Percentiles rank a stretch among this genome's conserved stretches.
Conservation (phyloP, 1,140 invertebrate species). For the Centruroides sculpturatus region DNA sequence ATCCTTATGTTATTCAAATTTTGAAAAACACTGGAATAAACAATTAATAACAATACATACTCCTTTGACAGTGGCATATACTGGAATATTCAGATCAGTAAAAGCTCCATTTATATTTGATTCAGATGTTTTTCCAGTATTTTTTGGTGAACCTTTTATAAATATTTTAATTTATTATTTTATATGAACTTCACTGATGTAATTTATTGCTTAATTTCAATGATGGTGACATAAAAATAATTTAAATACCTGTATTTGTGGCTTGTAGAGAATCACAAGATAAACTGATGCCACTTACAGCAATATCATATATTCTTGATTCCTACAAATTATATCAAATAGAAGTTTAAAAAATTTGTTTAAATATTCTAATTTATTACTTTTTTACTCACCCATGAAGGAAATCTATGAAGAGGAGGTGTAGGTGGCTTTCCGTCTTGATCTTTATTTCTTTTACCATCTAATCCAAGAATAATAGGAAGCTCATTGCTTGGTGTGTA, state of each 20-base stretch:
- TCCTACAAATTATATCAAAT: constrained; percentile 50
- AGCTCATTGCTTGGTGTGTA: constrained; percentile 76
- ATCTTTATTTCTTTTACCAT: constrained; percentile 25
- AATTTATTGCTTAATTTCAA: too few species aligned
- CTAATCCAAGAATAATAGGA: constrained; percentile 28
- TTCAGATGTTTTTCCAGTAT: constrained; percentile 12
- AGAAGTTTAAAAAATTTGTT: neutral
- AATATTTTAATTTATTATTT: too few species aligned
- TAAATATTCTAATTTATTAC: neutral
- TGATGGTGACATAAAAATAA: too few species aligned
- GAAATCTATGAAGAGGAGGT: constrained; percentile 57
- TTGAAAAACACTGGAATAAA: too few species aligned
- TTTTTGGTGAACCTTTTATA: constrained; percentile 16
- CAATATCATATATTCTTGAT: constrained; percentile 60
- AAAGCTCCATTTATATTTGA: constrained; percentile 16
- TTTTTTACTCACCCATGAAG: constrained; percentile 22
- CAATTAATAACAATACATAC: constrained; percentile 33
- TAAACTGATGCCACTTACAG: constrained; percentile 19
- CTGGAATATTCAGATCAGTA: constrained; percentile 51
- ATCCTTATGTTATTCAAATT: too few species aligned
- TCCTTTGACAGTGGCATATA: constrained; percentile 93
- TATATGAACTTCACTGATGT: too few species aligned
- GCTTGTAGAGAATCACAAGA: constrained; percentile 12
- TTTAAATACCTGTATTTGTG: too few species aligned
- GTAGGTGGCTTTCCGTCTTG: constrained; percentile 45